Evolutionary conservation across 2,888 invertebrate species (phyloP).

Genomic region (Brachypterus glaber): DNA sequence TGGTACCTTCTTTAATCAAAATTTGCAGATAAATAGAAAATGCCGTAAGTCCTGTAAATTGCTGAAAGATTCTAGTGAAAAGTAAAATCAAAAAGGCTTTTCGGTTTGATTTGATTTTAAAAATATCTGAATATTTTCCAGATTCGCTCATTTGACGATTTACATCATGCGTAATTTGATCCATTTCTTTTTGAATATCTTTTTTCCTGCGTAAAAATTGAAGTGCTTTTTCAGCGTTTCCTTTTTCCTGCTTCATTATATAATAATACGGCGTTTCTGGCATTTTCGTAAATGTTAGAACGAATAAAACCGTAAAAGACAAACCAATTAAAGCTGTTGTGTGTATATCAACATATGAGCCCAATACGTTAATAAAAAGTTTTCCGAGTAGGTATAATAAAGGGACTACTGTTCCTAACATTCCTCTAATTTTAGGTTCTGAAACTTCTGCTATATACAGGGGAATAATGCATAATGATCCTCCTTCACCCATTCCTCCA

Average conservation of each 20-base stretch:
- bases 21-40: slow-evolving; percentile 29
- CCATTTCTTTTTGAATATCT: slow-evolving; percentile 29
- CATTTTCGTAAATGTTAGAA: slow-evolving; percentile 27
- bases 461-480: slow-evolving; percentile 22
- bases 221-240: slow-evolving; percentile 25
- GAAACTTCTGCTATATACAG: slow-evolving; percentile 29
- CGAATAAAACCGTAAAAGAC: slow-evolving; percentile 25
- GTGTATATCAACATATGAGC: slow-evolving; percentile 25
- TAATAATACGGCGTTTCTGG: slow-evolving; percentile 34
- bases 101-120: slow-evolving; percentile 47
- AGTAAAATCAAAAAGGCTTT: slow-evolving; percentile 53
- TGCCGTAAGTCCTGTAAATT: slow-evolving; percentile 29
- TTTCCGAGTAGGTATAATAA: slow-evolving; percentile 8
- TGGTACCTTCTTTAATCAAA: slow-evolving; percentile 31
- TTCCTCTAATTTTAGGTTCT: slow-evolving; percentile 24
- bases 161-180: slow-evolving; percentile 25
- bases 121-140: slow-evolving; percentile 46
- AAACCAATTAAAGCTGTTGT: slow-evolving; percentile 20
- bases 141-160: slow-evolving; percentile 32
- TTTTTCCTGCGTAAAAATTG: slow-evolving; percentile 24
- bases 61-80: slow-evolving; percentile 38
- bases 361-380: slow-evolving; percentile 25
- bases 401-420: slow-evolving; percentile 17
- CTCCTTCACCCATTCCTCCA: slow-evolving; percentile 27
- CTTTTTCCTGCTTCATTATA: slow-evolving; percentile 24